phyloP scores from a whole-genome alignment of 35 echinoderm and acorn worm genomes.

The Ophioderma brevispina region DNA sequence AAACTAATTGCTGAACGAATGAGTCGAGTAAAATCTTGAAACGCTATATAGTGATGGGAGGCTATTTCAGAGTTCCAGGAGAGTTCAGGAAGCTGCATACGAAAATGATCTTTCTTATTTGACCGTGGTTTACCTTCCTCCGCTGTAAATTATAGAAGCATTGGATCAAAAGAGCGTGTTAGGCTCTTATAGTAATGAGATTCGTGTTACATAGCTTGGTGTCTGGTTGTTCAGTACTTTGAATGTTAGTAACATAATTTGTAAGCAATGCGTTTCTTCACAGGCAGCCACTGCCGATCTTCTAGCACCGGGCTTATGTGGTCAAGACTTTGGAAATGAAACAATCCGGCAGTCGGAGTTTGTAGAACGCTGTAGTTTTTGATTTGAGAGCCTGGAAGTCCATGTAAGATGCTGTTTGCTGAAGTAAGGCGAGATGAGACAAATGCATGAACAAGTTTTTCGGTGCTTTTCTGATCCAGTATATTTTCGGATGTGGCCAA shows the following conservation, averaged over 20 bases:
- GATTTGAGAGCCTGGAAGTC: not conserved
- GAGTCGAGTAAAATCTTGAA: no score
- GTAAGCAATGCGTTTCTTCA: not conserved
- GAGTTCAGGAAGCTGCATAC: no score
- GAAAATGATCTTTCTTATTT: no score
- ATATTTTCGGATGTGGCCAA: slow-evolving; percentile 23
- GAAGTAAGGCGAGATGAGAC: slow-evolving; percentile 20
- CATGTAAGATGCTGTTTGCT: slow-evolving; percentile 11
- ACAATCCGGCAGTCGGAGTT: slow-evolving; percentile 4
- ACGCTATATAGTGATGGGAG: no score
- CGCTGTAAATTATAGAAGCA: no score
- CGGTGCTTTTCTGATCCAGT: slow-evolving; percentile 21
- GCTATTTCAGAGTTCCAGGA: no score
- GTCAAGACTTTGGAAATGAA: not conserved
- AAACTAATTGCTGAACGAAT: no score
- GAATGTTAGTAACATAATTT: not conserved
- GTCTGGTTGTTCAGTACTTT: not conserved
- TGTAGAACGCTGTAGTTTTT: slow-evolving; percentile 7
- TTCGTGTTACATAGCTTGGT: not conserved
- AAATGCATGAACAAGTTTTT: slow-evolving; percentile 41
- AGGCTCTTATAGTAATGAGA: not conserved
- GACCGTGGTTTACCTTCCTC: no score
- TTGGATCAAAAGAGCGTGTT: not conserved
- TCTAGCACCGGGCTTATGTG: not conserved
- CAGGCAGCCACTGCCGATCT: not conserved